Percentiles rank a stretch among this genome's conserved stretches.
Conservation (phyloP, 2,113 vertebrate species). For the Carettochelys insculpta region DNA sequence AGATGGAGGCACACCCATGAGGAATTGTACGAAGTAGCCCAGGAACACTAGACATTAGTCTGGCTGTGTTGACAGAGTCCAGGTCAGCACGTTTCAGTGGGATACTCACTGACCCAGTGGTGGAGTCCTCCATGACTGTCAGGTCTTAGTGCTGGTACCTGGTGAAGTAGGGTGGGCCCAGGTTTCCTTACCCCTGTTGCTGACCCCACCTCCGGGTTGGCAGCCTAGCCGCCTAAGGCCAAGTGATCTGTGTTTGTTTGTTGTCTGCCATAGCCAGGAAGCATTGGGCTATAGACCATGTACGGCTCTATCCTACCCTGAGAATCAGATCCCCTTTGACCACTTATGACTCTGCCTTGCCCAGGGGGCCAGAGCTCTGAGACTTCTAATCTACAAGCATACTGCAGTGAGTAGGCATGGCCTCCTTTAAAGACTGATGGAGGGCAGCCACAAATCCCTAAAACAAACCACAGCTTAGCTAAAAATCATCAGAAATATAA, state of each 20-base stretch:
- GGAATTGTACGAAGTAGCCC: neutral
- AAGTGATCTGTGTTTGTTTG: neutral
- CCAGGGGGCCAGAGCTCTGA: neutral
- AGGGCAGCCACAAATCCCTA: too few species aligned
- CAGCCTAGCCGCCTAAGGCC: neutral
- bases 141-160: neutral
- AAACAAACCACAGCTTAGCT: rapidly evolving
- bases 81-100: neutral
- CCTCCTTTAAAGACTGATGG: too few species aligned
- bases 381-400: neutral
- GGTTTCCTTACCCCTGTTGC: neutral
- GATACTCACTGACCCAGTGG: neutral
- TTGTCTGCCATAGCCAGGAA: neutral
- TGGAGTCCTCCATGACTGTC: neutral
- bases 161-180: neutral
- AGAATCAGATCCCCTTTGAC: neutral
- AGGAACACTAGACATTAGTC: neutral
- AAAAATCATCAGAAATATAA: neutral
- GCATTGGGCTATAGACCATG: too few species aligned
- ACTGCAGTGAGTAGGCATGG: too few species aligned
- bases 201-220: neutral
- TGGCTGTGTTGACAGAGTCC: neutral
- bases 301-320: too few species aligned
- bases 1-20: neutral
- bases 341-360: neutral